Conservation (phyloP, 2,888 invertebrate species). For the Syritta pipiens region DNA sequence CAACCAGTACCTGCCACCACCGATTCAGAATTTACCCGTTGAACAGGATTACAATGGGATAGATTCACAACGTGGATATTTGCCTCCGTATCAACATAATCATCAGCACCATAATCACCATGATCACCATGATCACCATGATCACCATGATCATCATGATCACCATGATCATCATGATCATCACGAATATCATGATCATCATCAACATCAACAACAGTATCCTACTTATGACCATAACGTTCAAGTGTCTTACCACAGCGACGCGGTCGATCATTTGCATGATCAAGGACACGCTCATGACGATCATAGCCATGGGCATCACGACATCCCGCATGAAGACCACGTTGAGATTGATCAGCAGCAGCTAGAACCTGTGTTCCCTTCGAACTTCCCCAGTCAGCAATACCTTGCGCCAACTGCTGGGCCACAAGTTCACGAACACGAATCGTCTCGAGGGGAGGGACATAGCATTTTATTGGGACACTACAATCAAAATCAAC, state of each 20-base stretch:
- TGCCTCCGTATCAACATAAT: conserved; percentile 37
- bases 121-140: no score
- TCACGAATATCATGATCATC: conserved; percentile 4
- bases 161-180: conserved; percentile 11
- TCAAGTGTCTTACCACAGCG: conserved; percentile 42
- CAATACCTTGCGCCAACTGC: not conserved
- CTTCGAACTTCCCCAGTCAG: conserved; percentile 8
- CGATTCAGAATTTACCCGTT: conserved; percentile 35
- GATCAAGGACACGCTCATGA: not conserved
- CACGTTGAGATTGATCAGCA: conserved; percentile 29
- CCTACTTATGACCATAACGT: conserved; percentile 20
- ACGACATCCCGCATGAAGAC: not conserved
- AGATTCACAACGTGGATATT: conserved; percentile 44
- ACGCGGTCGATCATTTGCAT: not conserved
- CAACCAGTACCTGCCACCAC: conserved; percentile 42
- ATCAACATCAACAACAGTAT: not conserved
- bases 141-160: not conserved
- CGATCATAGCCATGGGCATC: conserved; percentile 13
- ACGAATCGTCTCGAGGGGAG: not conserved
- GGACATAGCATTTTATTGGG: not conserved
- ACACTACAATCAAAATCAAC: not conserved
- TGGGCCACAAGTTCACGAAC: not conserved
- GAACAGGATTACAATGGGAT: conserved; percentile 61
- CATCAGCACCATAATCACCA: conserved; percentile 6
- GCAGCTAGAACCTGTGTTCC: conserved; percentile 22